A percentile compares a stretch with the other conserved stretches of the same genome.
Conservation (phyloP, 1,140 invertebrate genomes). For the Schlechtendalia chinensis region DNA sequence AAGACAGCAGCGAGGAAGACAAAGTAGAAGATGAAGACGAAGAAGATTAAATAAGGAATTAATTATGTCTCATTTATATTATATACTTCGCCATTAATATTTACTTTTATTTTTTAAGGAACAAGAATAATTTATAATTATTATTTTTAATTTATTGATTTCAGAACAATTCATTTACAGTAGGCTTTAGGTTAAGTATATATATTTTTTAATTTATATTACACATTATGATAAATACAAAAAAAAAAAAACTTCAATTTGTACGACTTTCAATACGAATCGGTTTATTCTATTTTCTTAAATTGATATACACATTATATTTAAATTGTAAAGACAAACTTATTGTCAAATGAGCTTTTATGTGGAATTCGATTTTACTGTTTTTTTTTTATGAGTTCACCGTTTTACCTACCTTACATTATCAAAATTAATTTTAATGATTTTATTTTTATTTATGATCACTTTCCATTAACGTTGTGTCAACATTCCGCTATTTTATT, state of each 20-base stretch:
- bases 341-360: too few relatives aligned
- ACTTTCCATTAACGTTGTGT: too few relatives aligned
- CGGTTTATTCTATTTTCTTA: too few relatives aligned
- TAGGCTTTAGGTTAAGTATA: background rate
- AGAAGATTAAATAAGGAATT: conserved; percentile 28
- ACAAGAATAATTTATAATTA: conserved; percentile 25
- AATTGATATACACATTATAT: too few relatives aligned
- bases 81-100: conserved; percentile 24
- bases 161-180: background rate
- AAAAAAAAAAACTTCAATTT: background rate
- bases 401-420: too few relatives aligned
- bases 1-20: background rate
- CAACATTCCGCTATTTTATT: too few relatives aligned
- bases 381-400: too few relatives aligned
- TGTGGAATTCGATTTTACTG: too few relatives aligned
- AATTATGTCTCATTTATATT: background rate
- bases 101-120: background rate
- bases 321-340: too few relatives aligned
- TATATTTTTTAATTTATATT: background rate
- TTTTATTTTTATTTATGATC: too few relatives aligned
- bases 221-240: background rate
- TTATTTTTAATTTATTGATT: conserved; percentile 23
- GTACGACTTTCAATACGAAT: background rate
- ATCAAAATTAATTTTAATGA: too few relatives aligned
- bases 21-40: background rate